A percentile compares a stretch with the other conserved stretches of the same genome.
Evolutionary conservation across 2,888 invertebrate genomes (phyloP).

Genomic region (Lysandra bellargus): DNA sequence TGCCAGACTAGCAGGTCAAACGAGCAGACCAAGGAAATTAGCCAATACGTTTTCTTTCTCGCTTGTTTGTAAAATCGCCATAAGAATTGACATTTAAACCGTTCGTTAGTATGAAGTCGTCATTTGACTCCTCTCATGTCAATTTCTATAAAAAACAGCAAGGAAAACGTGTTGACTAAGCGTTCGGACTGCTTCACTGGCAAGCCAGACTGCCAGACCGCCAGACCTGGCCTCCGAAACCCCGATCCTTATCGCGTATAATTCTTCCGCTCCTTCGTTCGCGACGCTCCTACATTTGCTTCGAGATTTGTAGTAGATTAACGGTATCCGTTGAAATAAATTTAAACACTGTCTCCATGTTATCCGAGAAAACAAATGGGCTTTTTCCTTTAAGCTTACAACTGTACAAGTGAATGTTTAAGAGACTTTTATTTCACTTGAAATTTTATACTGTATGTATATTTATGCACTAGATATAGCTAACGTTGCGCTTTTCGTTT

Average conservation of each 20-base stretch:
- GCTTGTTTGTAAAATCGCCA: no score
- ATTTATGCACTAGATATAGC: no score
- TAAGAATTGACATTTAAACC: no score
- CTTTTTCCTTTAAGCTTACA: conserved; percentile 22
- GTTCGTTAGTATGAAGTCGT: no score
- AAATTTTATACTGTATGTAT: neutral
- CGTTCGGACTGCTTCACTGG: neutral
- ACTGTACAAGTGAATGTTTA: conserved; percentile 8
- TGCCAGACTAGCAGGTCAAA: neutral
- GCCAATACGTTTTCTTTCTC: no score
- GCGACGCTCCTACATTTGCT: conserved; percentile 8
- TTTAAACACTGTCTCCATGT: conserved; percentile 8
- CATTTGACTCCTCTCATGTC: no score
- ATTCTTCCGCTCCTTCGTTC: conserved; percentile 19
- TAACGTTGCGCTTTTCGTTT: no score
- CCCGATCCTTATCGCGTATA: conserved; percentile 21
- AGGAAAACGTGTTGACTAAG: neutral
- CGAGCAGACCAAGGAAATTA: neutral
- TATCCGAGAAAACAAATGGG: conserved; percentile 17
- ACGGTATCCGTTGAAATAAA: conserved; percentile 23
- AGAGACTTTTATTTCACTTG: neutral
- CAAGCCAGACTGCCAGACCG: neutral
- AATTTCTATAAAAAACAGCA: neutral
- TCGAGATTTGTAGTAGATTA: conserved; percentile 27
- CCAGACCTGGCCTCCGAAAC: neutral